These are phyloP conservation scores for Amphipyra berbera DNA, from an alignment of 2,888 invertebrate species.

Conservation along the genomic window DNA sequence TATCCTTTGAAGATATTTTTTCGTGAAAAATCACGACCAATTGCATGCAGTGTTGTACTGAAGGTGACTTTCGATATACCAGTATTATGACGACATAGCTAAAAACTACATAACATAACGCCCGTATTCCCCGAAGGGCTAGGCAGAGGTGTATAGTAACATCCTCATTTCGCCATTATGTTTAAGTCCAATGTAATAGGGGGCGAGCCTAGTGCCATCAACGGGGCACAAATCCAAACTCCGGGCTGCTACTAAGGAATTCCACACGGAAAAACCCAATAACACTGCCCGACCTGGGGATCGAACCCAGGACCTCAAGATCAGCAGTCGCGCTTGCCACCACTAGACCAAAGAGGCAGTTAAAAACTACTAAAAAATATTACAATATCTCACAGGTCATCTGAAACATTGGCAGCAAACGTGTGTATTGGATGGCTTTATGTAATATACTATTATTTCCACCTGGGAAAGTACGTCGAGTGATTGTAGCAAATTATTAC, in stretches of 20 bases:
- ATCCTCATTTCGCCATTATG: too few species aligned
- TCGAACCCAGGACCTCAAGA: too few species aligned
- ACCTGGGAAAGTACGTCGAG: conserved; percentile 22
- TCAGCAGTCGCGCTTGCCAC: too few species aligned
- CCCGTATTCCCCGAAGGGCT: too few species aligned
- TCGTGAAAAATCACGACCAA: conserved; percentile 21
- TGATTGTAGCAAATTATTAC: conserved; percentile 24
- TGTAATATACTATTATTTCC: conserved; percentile 27
- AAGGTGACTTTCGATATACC: conserved; percentile 40
- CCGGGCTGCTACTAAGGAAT: too few species aligned
- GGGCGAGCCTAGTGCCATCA: too few species aligned
- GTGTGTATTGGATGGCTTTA: conserved; percentile 16
- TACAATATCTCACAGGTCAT: conserved; percentile 10
- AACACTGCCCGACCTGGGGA: too few species aligned
- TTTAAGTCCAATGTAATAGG: too few species aligned
- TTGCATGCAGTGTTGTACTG: not conserved
- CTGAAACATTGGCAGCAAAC: conserved; percentile 28
- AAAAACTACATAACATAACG: conserved; percentile 10
- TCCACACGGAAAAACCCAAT: too few species aligned
- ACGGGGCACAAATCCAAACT: too few species aligned
- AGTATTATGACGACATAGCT: conserved; percentile 2
- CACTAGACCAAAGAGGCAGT: too few species aligned
- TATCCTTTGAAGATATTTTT: conserved; percentile 6
- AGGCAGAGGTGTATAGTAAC: too few species aligned
- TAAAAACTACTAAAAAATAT: conserved; percentile 9